These are phyloP conservation scores for Geopemphigus sp. DNA, from an alignment of 1,140 invertebrate species.

Conservation along the genomic window DNA sequence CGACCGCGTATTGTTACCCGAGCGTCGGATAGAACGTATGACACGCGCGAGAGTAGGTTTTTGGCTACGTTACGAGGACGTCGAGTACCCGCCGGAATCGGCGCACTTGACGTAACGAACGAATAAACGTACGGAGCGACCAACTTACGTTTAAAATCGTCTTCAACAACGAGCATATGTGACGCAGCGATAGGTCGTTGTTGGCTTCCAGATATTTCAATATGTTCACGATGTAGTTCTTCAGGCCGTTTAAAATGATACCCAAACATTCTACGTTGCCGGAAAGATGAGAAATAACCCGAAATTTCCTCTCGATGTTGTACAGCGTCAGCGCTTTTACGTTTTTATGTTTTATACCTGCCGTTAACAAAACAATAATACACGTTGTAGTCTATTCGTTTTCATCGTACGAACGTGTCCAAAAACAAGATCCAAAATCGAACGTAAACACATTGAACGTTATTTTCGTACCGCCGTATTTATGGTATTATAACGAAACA, in stretches of 20 bases:
- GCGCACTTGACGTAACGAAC: too few species aligned
- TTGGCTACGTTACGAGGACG: too few species aligned
- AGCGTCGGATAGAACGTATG: too few species aligned
- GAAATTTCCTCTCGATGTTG: slow-evolving; percentile 59
- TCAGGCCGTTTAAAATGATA: slow-evolving; percentile 59
- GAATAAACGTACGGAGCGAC: too few species aligned
- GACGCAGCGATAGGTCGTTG: background rate
- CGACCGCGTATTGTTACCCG: too few species aligned
- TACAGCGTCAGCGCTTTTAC: slow-evolving; percentile 49
- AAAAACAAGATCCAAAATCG: background rate
- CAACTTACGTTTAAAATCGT: slow-evolving; percentile 28
- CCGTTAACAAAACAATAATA: slow-evolving; percentile 4
- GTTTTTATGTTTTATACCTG: slow-evolving; percentile 52
- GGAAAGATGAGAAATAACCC: slow-evolving; percentile 61
- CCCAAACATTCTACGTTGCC: slow-evolving; percentile 64
- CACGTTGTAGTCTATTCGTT: too few species aligned
- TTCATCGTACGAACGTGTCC: too few species aligned
- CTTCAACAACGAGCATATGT: slow-evolving; percentile 25
- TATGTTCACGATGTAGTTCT: slow-evolving; percentile 58
- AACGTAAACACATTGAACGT: background rate
- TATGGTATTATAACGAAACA: too few species aligned
- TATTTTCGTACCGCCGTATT: too few species aligned
- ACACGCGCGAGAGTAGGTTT: too few species aligned
- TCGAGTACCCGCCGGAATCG: too few species aligned
- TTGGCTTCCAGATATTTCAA: slow-evolving; percentile 53